Base-by-base conservation (phyloP, 64 coral and sea anemone genomes). In the Platygyra sinensis region DNA sequence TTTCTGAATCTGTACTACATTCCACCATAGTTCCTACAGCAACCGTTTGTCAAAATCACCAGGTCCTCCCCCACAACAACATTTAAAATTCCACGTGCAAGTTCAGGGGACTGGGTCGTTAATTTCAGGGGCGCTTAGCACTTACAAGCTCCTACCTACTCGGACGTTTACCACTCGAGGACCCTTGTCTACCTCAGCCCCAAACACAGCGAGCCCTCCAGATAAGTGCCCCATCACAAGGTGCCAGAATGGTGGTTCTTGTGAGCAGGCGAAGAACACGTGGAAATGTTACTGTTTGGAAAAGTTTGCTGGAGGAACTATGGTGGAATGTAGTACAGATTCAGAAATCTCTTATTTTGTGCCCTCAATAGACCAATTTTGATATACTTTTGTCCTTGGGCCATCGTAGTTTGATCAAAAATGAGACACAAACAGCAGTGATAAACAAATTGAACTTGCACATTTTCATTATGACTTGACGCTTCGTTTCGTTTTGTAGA, bases 211-310 rank as follows among this genome's bases (percentile, higher is more conserved):
- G 19, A 2, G 36, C 2, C 50, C 76, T 78, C 17, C 18, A 14
- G 12, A 3, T 84, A 38, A 46, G 3, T 84, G 81, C 14, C 36
- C 38, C 24, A 46, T n/a, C n/a, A n/a, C n/a, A n/a, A n/a, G n/a
- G n/a, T n/a, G n/a, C n/a, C n/a, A n/a, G n/a, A n/a, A n/a, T 84
- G 81, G 81, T 14, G 81, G 81, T n/a, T 69, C 81, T 50, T 84
- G 81, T 42, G 9, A 69, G 11, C 22, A 2, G 64, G 20, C 10
- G 64, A 25, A 67, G 10, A 67, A 2, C 2, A 4, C 65, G 22
- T 69, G 4, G 81, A 67, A 46, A 20, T 84, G 81, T 36, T 4
- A 7, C 8, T 84, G 81, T 51, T 84, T 51, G 30, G 81, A 84
- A 71, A 50, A 1, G n/a, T 84, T 79, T 59, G 1, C 0, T 30